Evolutionary conservation across 2,797 vertebrate species (phyloP), one percentile per base, ranked within the genome.

Genomic region (Phyllotis vaccarum): DNA sequence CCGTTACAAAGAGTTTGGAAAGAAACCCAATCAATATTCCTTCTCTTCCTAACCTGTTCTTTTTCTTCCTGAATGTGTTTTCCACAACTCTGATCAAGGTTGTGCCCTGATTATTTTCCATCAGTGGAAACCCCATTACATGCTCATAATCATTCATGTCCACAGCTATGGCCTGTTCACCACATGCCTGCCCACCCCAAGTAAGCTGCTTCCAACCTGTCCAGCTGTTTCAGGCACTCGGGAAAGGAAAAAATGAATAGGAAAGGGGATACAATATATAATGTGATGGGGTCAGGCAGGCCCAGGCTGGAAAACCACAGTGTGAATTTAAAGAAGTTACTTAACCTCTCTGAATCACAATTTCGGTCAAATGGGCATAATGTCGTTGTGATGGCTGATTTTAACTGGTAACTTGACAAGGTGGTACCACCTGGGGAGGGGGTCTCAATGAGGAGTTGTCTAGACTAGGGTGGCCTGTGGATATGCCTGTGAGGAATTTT

Each of bases 311-410:
- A 81, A 58, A 81, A 92, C 5, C 91, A 76, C 58, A 79, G 52
- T 49, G 37, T 72, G 72, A 62, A 68, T 40, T 49, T 66, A 58
- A 43, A 49, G 40, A 66, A 90, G 91, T 72, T 64, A 78, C 40
- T 90, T 93, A 85, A 93, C 66, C 72, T 85, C 91, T 94, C 12
- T 79, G 74, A 94, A 79, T 58, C 68, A 93, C 64, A 52, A 17
- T 10, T 78, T 87, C 19, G 79, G 9, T 12, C 22, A 72, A 58
- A 80, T 19, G 40, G 90, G 90, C 56, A n/a, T 31, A 81, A 76
- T 0, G 8, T 37, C 43, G 12, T 13, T 11, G 11, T 85, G 43
- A 66, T 66, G n/a, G 29, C 46, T 49, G 7, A 62, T 52, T 83
- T 46, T 66, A 22, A 66, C 19, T 3, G 9, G 29, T 40, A 49